phyloP scores from a whole-genome alignment of 2,888 invertebrate genomes.

The Eubasilissa splendida region DNA sequence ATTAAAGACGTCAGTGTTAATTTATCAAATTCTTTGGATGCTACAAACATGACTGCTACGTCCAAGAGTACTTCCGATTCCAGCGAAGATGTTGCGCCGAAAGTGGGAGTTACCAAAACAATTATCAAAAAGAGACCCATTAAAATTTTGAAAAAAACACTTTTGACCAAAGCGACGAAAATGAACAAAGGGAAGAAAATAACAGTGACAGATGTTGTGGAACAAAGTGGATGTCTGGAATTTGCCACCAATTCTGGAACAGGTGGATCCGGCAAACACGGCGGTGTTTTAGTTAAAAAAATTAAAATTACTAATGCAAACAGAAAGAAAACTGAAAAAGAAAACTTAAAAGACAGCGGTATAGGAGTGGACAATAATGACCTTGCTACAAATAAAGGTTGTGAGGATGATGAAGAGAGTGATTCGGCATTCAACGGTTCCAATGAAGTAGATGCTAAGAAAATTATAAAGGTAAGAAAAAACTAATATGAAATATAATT shows the following conservation, averaged over 20 bases:
- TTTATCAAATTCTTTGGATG: slow-evolving; percentile 62
- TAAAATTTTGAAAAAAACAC: slow-evolving; percentile 67
- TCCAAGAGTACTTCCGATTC: slow-evolving; percentile 64
- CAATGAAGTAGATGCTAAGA: slow-evolving; percentile 32
- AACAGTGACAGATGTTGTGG: slow-evolving; percentile 39
- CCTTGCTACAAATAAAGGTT: not conserved
- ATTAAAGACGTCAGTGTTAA: slow-evolving; percentile 47
- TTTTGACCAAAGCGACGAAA: slow-evolving; percentile 66
- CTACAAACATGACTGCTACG: not conserved
- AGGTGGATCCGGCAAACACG: slow-evolving; percentile 60
- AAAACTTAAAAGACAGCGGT: slow-evolving; percentile 69
- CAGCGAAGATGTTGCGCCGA: slow-evolving; percentile 66
- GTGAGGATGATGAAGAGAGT: slow-evolving; percentile 41
- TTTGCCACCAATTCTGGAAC: slow-evolving; percentile 30
- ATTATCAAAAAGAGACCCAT: slow-evolving; percentile 26
- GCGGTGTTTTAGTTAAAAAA: slow-evolving; percentile 58
- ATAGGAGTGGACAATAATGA: slow-evolving; percentile 62
- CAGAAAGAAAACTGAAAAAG: slow-evolving; percentile 62
- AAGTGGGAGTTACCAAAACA: slow-evolving; percentile 61
- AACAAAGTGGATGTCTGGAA: slow-evolving; percentile 42
- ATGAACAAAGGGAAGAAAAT: slow-evolving; percentile 61
- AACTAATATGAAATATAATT: too few relatives aligned
- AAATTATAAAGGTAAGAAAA: slow-evolving; percentile 32
- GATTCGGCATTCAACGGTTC: slow-evolving; percentile 26
- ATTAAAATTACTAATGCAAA: slow-evolving; percentile 51